Base-by-base conservation (phyloP, 2,888 invertebrate species). In the Hemicrepidius hirtus region DNA sequence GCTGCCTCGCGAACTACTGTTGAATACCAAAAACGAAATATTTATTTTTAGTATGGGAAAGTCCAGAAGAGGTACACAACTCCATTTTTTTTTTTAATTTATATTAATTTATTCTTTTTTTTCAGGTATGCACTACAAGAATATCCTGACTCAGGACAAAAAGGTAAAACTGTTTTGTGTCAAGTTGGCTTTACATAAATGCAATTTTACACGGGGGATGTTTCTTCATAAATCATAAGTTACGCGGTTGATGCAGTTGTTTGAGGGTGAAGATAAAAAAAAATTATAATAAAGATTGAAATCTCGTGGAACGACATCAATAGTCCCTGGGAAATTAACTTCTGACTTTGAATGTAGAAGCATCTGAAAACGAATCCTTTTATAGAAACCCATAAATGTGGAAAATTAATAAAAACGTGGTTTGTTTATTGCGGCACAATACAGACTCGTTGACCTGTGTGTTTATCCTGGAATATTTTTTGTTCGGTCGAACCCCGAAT, bases 381-480 rank as follows among this genome's bases (percentile, higher is more conserved):
- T 28, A 53, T 53, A 24, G 53, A 53, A 53, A 28, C 24, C 28
- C 53, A 53, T 28, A 53, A 53, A 53, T 28, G 53, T 28, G 53
- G 53, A 53, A 53, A 53, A 53, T 53, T 53, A 53, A 53, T 53
- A 53, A 53, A 53, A 53, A 53, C 53, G 53, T 13, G 53, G 53
- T 53, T 53, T 53, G 53, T 53, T 53, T 53, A 53, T 53, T 53
- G 28, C 53, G 24, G 53, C 53, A 53, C 53, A 53, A 53, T 53
- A 13, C 13, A 53, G 28, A 53, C 21, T 53, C 53, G 28, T 13
- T 53, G 53, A 53, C 53, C 53, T 13, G 53, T 53, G 28, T 28
- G 28, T 53, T 53, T 53, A 28, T 53, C 53, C 24, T 28, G 32
- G 13, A 50, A 50, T 24, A 28, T 53, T 53, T 28, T 53, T 28